Conservation (phyloP, 37 sponge, comb jelly and placozoan species). For the Beroe forskalii region DNA sequence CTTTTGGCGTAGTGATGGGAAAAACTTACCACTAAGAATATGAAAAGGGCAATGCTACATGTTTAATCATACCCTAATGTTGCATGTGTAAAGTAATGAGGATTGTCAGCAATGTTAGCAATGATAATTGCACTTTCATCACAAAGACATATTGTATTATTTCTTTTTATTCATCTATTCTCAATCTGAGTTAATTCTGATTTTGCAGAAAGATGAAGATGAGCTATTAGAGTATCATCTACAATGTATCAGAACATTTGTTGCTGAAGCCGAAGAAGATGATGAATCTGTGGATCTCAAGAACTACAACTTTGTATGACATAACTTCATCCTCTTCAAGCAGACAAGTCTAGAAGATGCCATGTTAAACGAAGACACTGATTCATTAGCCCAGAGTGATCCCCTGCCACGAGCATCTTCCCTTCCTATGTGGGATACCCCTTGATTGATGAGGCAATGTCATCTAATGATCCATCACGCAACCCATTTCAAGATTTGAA, state of each 20-base stretch:
- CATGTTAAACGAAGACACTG: background rate
- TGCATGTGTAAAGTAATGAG: no score
- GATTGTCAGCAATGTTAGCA: no score
- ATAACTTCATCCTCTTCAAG: background rate
- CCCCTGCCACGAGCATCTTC: background rate
- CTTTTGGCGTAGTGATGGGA: no score
- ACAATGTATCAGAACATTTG: background rate
- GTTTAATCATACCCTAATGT: no score
- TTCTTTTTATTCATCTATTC: no score
- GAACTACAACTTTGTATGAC: background rate
- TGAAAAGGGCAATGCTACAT: no score
- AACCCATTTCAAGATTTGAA: background rate
- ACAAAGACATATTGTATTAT: no score
- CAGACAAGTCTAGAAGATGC: background rate
- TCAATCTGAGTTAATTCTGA: no score
- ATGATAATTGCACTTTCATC: no score
- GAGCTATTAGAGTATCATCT: background rate
- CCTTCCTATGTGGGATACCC: background rate
- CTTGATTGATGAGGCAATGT: background rate
- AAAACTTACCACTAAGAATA: no score
- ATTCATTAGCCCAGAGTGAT: no score
- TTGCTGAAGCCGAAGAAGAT: background rate
- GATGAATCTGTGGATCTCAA: background rate
- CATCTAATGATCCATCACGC: background rate
- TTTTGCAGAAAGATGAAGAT: background rate